Percentiles rank a stretch among this genome's conserved stretches.
phyloP scores from a whole-genome alignment of 2,888 invertebrate genomes.

The Hirtodrosophila trivittata region DNA sequence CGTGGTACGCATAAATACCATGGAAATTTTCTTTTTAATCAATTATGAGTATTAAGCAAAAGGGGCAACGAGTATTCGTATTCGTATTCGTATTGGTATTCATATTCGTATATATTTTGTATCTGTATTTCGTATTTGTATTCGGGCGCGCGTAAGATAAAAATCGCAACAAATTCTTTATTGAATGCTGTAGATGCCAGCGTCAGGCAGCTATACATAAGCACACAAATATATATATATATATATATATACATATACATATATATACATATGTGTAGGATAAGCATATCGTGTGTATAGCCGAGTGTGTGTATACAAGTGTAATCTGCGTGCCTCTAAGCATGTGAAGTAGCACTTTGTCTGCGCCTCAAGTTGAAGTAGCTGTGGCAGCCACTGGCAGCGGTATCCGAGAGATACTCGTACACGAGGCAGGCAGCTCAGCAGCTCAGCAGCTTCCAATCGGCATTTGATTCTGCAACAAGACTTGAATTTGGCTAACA shows the following conservation, averaged over 20 bases:
- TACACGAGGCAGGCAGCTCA: conserved; percentile 1
- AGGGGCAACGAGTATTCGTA: conserved; percentile 15
- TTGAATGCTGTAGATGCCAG: conserved; percentile 76
- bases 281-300: conserved; percentile 17
- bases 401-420: conserved; percentile 12
- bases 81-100: no score
- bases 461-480: conserved; percentile 32
- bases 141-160: conserved; percentile 61
- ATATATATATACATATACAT: conserved; percentile 2
- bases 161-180: conserved; percentile 78
- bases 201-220: conserved; percentile 39
- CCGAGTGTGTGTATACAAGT: conserved; percentile 45
- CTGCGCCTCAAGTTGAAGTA: conserved; percentile 64
- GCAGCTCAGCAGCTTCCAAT: conserved; percentile 24
- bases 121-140: conserved; percentile 17
- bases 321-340: conserved; percentile 64
- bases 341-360: conserved; percentile 75
- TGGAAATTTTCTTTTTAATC: conserved; percentile 80
- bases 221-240: conserved; percentile 7
- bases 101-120: conserved; percentile 14
- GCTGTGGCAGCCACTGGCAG: conserved; percentile 44
- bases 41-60: conserved; percentile 75
- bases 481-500: neutral
- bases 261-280: neutral
- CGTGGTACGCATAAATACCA: conserved; percentile 79